phyloP scores from a whole-genome alignment of 2,797 vertebrate genomes.

The Argentina silus region DNA sequence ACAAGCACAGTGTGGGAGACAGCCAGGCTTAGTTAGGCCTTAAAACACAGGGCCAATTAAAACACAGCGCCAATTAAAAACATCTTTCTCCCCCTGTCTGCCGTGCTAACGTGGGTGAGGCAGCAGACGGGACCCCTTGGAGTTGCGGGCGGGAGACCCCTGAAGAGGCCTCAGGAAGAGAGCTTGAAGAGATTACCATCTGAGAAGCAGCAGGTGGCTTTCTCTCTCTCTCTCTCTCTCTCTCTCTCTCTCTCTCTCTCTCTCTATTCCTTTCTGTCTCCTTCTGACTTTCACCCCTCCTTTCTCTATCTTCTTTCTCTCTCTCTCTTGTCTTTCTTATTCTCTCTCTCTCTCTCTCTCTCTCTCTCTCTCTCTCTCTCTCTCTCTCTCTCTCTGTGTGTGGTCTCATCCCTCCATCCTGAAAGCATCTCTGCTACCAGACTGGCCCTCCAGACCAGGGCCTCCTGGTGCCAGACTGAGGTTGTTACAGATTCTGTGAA shows the following conservation, averaged over 20 bases:
- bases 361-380: too few species aligned
- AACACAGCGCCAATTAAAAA: neutral
- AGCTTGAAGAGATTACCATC: neutral
- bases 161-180: neutral
- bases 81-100: neutral
- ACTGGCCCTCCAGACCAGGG: neutral
- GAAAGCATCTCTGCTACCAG: too few species aligned
- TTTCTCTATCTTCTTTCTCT: too few species aligned
- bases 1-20: neutral
- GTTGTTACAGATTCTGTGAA: conserved; percentile 22
- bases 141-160: neutral
- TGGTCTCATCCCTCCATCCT: too few species aligned
- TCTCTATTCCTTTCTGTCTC: too few species aligned
- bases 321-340: too few species aligned
- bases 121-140: neutral
- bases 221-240: neutral
- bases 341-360: too few species aligned
- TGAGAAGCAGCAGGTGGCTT: neutral
- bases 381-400: too few species aligned
- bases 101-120: neutral
- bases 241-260: too few species aligned
- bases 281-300: too few species aligned
- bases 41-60: conserved; percentile 1
- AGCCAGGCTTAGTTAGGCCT: neutral
- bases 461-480: neutral